Percentiles rank a stretch among this genome's conserved stretches.
These are phyloP conservation scores for Diaphora mendica DNA, from an alignment of 2,888 invertebrate genomes.

Conservation along the genomic window DNA sequence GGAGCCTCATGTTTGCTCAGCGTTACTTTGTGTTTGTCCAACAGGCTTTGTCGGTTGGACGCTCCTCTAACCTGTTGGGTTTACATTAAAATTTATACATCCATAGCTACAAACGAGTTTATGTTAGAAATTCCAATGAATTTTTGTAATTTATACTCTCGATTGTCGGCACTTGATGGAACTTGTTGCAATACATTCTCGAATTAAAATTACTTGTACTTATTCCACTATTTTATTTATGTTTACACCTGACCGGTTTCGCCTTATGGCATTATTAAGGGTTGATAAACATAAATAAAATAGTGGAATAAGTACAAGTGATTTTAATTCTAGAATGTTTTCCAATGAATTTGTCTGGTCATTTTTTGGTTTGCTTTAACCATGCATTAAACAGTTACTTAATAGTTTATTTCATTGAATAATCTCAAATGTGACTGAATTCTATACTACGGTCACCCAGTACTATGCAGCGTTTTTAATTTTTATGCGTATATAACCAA, in stretches of 20 bases:
- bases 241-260: too few species aligned
- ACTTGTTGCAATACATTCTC: too few species aligned
- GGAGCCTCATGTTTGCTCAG: conserved; percentile 71
- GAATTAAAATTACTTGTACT: too few species aligned
- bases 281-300: too few species aligned
- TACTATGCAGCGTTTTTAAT: background rate
- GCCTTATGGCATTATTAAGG: too few species aligned
- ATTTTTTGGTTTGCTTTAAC: conserved; percentile 20
- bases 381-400: conserved; percentile 41
- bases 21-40: conserved; percentile 73
- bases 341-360: conserved; percentile 5
- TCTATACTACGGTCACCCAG: background rate
- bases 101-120: conserved; percentile 54
- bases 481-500: background rate
- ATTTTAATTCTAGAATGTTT: too few species aligned
- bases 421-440: conserved; percentile 40
- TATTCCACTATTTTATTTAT: too few species aligned
- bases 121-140: conserved; percentile 46
- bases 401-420: conserved; percentile 54
- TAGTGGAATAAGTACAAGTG: too few species aligned
- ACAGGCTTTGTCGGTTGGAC: conserved; percentile 69
- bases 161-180: too few species aligned
- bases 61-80: conserved; percentile 68
- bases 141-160: too few species aligned
- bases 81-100: conserved; percentile 53